Evolutionary conservation across 2,113 vertebrate genomes (phyloP).

Genomic region (Periophthalmus modestus): DNA sequence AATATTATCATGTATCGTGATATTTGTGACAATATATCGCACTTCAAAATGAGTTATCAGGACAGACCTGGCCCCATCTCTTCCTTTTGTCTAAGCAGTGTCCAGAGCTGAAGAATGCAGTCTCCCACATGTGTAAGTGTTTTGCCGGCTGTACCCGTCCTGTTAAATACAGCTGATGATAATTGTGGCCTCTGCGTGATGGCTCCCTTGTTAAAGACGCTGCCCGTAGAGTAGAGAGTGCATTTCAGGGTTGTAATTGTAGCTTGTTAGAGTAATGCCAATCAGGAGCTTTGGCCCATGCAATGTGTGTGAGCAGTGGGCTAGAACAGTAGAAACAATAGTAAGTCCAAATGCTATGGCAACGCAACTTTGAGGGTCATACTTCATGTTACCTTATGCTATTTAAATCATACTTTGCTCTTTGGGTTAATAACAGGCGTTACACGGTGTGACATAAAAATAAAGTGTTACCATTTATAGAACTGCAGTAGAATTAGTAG

Average conservation of each 20-base stretch:
- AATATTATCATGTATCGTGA: too few species aligned
- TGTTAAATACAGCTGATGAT: slow-evolving; percentile 74
- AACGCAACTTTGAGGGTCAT: background rate
- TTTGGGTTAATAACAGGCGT: background rate
- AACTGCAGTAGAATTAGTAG: too few species aligned
- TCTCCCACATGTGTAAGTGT: slow-evolving; percentile 64
- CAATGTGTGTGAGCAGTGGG: slow-evolving; percentile 17
- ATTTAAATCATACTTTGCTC: background rate
- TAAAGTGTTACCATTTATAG: too few species aligned
- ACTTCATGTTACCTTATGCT: background rate
- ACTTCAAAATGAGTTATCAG: too few species aligned
- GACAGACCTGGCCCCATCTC: background rate
- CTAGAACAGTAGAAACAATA: slow-evolving; percentile 21
- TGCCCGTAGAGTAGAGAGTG: slow-evolving; percentile 52
- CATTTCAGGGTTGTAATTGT: slow-evolving; percentile 74
- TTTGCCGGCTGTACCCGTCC: slow-evolving; percentile 66
- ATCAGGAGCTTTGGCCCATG: slow-evolving; percentile 64
- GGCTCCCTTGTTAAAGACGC: slow-evolving; percentile 73
- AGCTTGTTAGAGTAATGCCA: slow-evolving; percentile 75
- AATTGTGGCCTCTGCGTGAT: slow-evolving; percentile 71
- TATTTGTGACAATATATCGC: too few species aligned
- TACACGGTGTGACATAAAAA: background rate
- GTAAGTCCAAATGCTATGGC: background rate
- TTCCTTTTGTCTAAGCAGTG: slow-evolving; percentile 31
- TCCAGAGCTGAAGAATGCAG: slow-evolving; percentile 56